These are phyloP conservation scores for Drosophila watanabei DNA, from an alignment of 1,140 invertebrate species.

Conservation along the genomic window DNA sequence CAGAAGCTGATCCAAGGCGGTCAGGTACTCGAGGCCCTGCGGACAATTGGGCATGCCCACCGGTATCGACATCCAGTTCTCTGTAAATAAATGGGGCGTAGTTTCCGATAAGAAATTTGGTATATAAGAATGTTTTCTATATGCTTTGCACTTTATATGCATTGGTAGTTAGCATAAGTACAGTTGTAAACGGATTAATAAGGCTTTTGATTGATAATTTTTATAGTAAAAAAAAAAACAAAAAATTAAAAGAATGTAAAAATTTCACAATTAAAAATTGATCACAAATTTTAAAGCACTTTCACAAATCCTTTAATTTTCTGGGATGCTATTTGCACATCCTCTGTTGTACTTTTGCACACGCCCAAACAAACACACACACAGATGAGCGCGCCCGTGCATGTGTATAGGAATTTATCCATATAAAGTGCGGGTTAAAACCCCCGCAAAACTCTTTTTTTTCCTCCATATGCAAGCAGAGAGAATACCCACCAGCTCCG, in stretches of 20 bases:
- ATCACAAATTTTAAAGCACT: background rate
- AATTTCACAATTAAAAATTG: too few species aligned
- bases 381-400: constrained; percentile 20
- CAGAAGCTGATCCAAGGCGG: constrained; percentile 93
- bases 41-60: constrained; percentile 90
- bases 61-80: constrained; percentile 80
- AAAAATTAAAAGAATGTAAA: too few species aligned
- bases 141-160: background rate
- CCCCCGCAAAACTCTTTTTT: constrained; percentile 6
- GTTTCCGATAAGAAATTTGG: constrained; percentile 19
- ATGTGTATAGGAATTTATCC: constrained; percentile 20
- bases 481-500: constrained; percentile 38
- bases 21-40: constrained; percentile 96
- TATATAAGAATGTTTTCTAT: background rate
- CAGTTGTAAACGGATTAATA: background rate
- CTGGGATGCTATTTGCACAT: background rate
- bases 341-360: constrained; percentile 32
- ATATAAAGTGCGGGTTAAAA: constrained; percentile 29
- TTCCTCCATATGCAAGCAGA: constrained; percentile 4
- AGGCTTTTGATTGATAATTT: background rate
- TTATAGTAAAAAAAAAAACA: background rate
- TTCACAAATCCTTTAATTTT: background rate
- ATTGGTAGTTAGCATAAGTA: constrained; percentile 13
- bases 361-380: constrained; percentile 35
- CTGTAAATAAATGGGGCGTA: constrained; percentile 32